These are phyloP conservation scores for Ischnus inquisitorius DNA, from an alignment of 2,888 invertebrate species.

Conservation along the genomic window DNA sequence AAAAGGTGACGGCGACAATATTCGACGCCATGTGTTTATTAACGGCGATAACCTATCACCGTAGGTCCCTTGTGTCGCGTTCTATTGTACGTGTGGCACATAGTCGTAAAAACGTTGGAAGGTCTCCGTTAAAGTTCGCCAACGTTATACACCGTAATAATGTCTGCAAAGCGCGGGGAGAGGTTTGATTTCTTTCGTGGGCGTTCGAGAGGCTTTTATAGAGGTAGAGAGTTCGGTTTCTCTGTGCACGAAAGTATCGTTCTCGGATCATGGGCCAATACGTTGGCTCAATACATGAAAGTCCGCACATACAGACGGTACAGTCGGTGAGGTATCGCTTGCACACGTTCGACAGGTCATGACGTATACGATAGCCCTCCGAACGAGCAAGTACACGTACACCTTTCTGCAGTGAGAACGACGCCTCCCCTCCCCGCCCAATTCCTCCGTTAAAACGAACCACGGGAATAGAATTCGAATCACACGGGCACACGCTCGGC, in stretches of 20 bases:
- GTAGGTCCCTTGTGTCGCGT: slow-evolving; percentile 29
- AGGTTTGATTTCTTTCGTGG: slow-evolving; percentile 8
- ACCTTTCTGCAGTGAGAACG: slow-evolving; percentile 2
- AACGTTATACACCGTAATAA: slow-evolving; percentile 13
- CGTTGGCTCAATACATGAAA: slow-evolving; percentile 22
- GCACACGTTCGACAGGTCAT: slow-evolving; percentile 23
- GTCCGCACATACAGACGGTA: background rate
- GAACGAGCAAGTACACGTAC: slow-evolving; percentile 28
- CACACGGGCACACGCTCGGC: slow-evolving; percentile 66
- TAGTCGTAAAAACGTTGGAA: slow-evolving; percentile 66
- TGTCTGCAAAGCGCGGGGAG: background rate
- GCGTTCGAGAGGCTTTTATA: background rate
- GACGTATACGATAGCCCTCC: slow-evolving; percentile 30
- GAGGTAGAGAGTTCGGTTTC: background rate
- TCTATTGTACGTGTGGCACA: slow-evolving; percentile 25
- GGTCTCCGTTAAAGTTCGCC: slow-evolving; percentile 64
- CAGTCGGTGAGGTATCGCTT: slow-evolving; percentile 11
- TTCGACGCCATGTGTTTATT: slow-evolving; percentile 73
- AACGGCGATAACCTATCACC: slow-evolving; percentile 71
- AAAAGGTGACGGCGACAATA: slow-evolving; percentile 68
- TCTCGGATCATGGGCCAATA: slow-evolving; percentile 23
- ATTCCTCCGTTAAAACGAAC: slow-evolving; percentile 25
- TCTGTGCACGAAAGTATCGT: slow-evolving; percentile 14
- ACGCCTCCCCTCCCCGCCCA: background rate
- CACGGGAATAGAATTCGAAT: slow-evolving; percentile 76